Conservation (phyloP, 1,140 invertebrate species). For the Anastrepha obliqua region DNA sequence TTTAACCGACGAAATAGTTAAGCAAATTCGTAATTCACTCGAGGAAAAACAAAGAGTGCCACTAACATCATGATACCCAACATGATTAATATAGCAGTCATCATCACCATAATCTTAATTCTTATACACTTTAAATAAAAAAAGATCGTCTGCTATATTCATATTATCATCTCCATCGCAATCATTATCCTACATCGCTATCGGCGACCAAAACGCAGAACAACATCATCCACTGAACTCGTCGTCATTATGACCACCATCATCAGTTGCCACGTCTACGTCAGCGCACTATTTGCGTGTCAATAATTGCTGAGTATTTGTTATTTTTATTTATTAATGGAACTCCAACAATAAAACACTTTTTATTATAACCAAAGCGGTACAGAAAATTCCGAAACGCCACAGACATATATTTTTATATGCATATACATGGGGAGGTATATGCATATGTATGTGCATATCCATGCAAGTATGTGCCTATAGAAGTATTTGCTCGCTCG, state of each 20-base stretch:
- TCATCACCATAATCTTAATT: background rate
- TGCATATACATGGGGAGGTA: background rate
- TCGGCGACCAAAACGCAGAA: background rate
- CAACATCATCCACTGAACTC: background rate
- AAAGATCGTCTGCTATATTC: background rate
- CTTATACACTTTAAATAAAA: background rate
- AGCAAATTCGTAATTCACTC: background rate
- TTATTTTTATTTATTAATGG: slow-evolving; percentile 52
- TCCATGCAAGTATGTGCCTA: background rate
- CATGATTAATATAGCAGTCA: slow-evolving; percentile 1
- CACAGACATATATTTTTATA: background rate
- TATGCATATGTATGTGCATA: background rate
- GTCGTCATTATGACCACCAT: slow-evolving; percentile 16
- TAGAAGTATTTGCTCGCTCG: background rate
- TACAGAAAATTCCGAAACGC: slow-evolving; percentile 8
- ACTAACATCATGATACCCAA: background rate
- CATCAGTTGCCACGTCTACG: slow-evolving; percentile 41
- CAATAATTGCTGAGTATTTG: slow-evolving; percentile 48
- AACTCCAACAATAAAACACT: slow-evolving; percentile 51
- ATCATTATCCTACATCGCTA: background rate
- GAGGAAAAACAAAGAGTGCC: background rate
- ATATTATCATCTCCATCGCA: background rate
- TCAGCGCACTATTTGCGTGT: slow-evolving; percentile 26
- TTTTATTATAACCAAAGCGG: background rate
- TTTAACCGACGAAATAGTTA: slow-evolving; percentile 46